These are phyloP conservation scores for Varanus salvator DNA, from an alignment of 2,113 vertebrate genomes.

Conservation along the genomic window DNA sequence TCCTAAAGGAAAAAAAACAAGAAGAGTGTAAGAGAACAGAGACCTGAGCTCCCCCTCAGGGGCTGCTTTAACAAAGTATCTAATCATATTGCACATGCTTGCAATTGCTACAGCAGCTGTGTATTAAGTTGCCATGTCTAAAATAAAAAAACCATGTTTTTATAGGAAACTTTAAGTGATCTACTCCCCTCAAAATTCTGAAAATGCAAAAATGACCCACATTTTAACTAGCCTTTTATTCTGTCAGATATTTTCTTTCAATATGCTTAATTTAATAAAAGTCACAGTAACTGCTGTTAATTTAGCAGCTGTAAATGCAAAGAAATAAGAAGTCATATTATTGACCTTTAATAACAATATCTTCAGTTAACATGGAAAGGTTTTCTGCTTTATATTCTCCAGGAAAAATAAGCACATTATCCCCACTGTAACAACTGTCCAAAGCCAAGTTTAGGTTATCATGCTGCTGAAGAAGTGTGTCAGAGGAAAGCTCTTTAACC, in stretches of 20 bases:
- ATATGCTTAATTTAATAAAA: conserved; percentile 13
- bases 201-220: not conserved
- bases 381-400: conserved; percentile 72
- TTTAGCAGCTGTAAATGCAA: not conserved
- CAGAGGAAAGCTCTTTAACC: conserved; percentile 67
- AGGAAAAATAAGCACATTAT: conserved; percentile 67
- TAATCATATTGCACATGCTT: not conserved
- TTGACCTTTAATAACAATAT: conserved; percentile 71
- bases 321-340: conserved; percentile 7
- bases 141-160: not conserved
- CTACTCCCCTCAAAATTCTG: not conserved
- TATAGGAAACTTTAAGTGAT: not conserved
- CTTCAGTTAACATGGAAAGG: conserved; percentile 69
- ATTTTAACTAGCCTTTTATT: not conserved
- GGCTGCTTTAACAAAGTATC: not conserved
- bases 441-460: conserved; percentile 67
- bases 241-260: conserved; percentile 24
- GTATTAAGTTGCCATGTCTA: not conserved
- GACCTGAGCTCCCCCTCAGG: too few species aligned
- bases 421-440: conserved; percentile 67
- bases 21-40: too few species aligned
- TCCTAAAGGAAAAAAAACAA: conserved; percentile 51
- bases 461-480: conserved; percentile 66
- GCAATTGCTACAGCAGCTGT: not conserved
- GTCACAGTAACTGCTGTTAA: not conserved